Base-by-base conservation (phyloP, 2,113 vertebrate species). In the Willisornis vidua region DNA sequence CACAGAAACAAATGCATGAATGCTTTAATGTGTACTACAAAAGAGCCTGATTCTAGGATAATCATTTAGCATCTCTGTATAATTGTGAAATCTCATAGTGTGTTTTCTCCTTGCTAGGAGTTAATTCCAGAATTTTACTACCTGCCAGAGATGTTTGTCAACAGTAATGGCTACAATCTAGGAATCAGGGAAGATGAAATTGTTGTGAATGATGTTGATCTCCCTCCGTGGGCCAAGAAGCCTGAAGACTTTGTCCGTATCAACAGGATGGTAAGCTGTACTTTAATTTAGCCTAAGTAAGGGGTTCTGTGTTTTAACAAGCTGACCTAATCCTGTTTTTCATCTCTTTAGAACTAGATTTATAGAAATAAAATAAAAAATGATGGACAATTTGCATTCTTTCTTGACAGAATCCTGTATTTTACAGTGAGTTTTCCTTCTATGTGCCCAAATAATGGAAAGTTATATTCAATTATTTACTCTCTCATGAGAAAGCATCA, bases 51-150 rank as follows among this genome's bases (percentile, higher is more conserved):
- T 48, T 70, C 29, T 79, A n/a, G 14, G 46, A 86, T 45, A 10
- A 70, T 7, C 10, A 5, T 74, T 73, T 74, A 67, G 9, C 23
- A 33, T 59, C 46, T 88, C 70, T 84, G 39, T 72, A 41, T 71
- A 70, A 94, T 52, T 55, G 7, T 66, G 66, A 51, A 59, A 46
- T 84, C 81, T 94, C 35, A 49, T 54, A 22, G 14, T 86, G 6
- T 87, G 22, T 88, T 97, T 96, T 85, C 51, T 97, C 57, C 37
- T 65, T 77, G 41, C 33, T 95, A 99, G 99, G 99, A 99, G 67
- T 98, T 99, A 94, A 99, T 99, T 96, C 99, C 99, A 29, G 99
- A 99, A 97, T 99, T 99, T 98, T 99, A 99, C 97, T 99, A 99
- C 97, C 98, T 99, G 65, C 99, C 99, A 0, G 99, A 99, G 97